Base-by-base conservation (phyloP, 30 jellyfish, hydroid and myxozoan species). In the Pelagia noctiluca region DNA sequence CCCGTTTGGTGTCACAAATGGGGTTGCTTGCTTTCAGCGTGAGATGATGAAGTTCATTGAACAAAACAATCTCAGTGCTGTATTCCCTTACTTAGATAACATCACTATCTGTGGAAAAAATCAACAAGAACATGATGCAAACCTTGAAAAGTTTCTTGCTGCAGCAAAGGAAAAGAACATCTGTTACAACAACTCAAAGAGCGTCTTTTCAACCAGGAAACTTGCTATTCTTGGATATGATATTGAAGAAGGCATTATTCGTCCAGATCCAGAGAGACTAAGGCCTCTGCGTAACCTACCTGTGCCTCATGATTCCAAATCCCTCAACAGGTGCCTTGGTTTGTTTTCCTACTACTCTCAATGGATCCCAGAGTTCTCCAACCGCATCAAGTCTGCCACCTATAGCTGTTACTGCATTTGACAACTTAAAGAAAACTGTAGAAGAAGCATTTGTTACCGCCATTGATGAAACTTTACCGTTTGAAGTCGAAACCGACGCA, bases 251-350 rank as follows among this genome's bases (percentile, higher is more conserved):
- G 95, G 90, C 37, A 35, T 22, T 2, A 80, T 81, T 24, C 30
- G 71, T n/a, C 97, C 97, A 2, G 95, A 89, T 50, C 90, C 90
- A 29, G 86, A 57, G 57, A 63, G 96, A 34, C 82, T 84, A 5
- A 26, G 64, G 13, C 94, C 87, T 12, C 75, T 84, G 75, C 24
- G 50, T 11, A 63, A 71, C 31, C 49, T 84, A 5, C 88, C 94
- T 16, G 75, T 64, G 26, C 94, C 94, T 4, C 53, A 25, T 22
- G 70, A 84, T 60, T 8, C 50, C 3, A 69, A 52, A 48, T 23
- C 88, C 18, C 94, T 21, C 24, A 52, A 34, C 38, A 24, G 74
- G 46, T 53, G 69, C 10, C 38, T 88, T 30, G 87, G 89, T 33
- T 35, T 84, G 74, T 84, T 84, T 50, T 54, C 88, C 52, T 84